Conservation (phyloP, 2,888 invertebrate genomes). For the Ectropis crepuscularia region DNA sequence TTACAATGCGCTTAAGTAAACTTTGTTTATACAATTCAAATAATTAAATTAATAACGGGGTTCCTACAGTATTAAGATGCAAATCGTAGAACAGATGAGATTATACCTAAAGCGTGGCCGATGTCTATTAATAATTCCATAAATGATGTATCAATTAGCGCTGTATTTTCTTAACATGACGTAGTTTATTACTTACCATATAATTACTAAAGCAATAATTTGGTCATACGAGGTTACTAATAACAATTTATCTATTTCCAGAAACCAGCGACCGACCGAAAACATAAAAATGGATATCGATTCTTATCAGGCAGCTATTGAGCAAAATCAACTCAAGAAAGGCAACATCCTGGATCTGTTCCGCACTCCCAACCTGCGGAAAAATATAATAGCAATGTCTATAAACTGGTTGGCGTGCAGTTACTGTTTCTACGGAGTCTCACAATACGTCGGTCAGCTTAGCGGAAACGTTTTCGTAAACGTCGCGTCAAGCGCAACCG, state of each 20-base stretch:
- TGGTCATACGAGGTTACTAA: neutral
- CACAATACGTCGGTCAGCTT: constrained; percentile 91
- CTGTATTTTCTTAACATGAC: too few relatives aligned
- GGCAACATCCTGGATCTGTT: constrained; percentile 87
- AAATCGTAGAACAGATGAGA: too few relatives aligned
- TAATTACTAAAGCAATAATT: neutral
- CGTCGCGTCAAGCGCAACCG: constrained; percentile 90
- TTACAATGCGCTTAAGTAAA: too few relatives aligned
- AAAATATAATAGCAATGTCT: constrained; percentile 89
- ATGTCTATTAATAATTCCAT: neutral
- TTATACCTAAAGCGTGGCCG: too few relatives aligned
- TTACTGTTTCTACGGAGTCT: constrained; percentile 91
- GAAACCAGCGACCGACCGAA: constrained; percentile 79
- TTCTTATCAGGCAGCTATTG: constrained; percentile 57
- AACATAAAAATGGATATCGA: constrained; percentile 74
- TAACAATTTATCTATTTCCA: constrained; percentile 47
- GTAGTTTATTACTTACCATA: neutral
- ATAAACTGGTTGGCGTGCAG: constrained; percentile 93
- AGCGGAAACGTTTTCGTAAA: constrained; percentile 93
- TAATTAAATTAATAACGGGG: too few relatives aligned
- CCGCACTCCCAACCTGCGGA: constrained; percentile 88
- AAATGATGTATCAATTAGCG: too few relatives aligned
- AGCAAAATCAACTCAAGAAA: constrained; percentile 68
- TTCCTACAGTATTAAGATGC: neutral
- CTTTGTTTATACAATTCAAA: too few relatives aligned